phyloP scores from a whole-genome alignment of 2,797 vertebrate genomes.

The Trachops cirrhosus region DNA sequence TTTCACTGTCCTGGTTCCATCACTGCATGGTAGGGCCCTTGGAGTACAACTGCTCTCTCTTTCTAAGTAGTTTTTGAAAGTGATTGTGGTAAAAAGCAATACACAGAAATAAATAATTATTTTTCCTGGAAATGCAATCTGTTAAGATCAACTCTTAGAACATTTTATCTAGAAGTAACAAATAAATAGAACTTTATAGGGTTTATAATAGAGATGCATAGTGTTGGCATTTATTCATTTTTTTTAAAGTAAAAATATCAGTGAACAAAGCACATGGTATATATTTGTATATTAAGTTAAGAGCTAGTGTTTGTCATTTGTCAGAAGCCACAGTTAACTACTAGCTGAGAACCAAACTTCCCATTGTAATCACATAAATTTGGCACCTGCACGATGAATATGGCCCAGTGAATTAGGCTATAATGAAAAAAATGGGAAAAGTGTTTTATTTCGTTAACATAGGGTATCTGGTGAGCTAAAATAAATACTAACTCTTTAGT shows the following conservation, averaged over 20 bases:
- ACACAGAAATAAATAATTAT: not conserved
- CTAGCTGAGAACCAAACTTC: not conserved
- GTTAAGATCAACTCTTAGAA: not conserved
- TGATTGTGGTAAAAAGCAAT: not conserved
- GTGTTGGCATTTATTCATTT: conserved; percentile 24
- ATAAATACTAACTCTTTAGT: not conserved
- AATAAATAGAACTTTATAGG: conserved; percentile 24
- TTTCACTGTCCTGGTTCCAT: not conserved
- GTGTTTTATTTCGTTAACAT: conserved; percentile 34
- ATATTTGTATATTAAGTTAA: conserved; percentile 1
- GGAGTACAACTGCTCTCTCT: not conserved
- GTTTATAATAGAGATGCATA: not conserved
- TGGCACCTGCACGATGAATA: not conserved
- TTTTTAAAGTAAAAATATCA: conserved; percentile 37
- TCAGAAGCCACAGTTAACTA: not conserved
- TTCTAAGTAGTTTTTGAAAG: not conserved
- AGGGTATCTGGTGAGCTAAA: not conserved
- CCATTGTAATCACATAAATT: not conserved
- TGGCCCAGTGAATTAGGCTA: not conserved
- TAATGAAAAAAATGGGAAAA: not conserved
- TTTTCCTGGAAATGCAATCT: not conserved
- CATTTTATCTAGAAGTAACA: conserved; percentile 28
- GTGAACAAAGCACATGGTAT: conserved; percentile 27
- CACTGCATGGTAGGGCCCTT: not conserved
- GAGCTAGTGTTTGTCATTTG: conserved; percentile 4